Evolutionary conservation across 2,113 vertebrate species (phyloP), one percentile per base, ranked within the genome.

Genomic region (Phyllostomus hastatus): DNA sequence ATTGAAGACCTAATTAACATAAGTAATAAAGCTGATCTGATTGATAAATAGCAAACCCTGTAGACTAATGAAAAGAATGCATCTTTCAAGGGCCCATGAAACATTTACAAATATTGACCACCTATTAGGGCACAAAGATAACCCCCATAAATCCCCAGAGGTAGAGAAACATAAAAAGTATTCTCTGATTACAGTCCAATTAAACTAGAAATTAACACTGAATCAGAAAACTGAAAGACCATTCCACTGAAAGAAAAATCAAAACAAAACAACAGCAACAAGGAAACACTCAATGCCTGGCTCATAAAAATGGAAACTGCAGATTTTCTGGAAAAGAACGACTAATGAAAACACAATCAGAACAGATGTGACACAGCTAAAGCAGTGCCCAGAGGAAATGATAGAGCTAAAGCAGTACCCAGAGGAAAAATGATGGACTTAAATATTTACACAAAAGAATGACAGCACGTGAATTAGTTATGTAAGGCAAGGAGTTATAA

Each of bases 31-130:
- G 72, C 6, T 94, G 54, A 83, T 88, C 81, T 92, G 81, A 48
- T 84, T 78, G 75, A 92, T 90, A 95, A 94, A 96, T 95, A 89
- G 73, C 82, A 96, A 94, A 70, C 66, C n/a, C 61, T 75, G 35
- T 66, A 79, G 43, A 93, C 64, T 70, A 95, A 84, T 75, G 67
- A 97, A 93, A 95, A 88, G 61, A 90, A 94, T 64, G 19, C 16
- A 41, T 92, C 88, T 91, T 97, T 70, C 35, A 75, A 41, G 66
- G 78, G 61, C 85, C 72, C 57, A 70, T 22, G 67, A 96, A 94
- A 83, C 91, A 90, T 78, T 85, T 19, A 84, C 88, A 96, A 78
- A 94, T 95, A 97, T 95, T 97, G 96, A 84, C 95, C 94, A 73
- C 91, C 84, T 95, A 69, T 90, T 96, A 96, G 52, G 67, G 59